Evolutionary conservation across 2,113 vertebrate species (phyloP), one percentile per base, ranked within the genome.

Genomic region (Eretmochelys imbricata): DNA sequence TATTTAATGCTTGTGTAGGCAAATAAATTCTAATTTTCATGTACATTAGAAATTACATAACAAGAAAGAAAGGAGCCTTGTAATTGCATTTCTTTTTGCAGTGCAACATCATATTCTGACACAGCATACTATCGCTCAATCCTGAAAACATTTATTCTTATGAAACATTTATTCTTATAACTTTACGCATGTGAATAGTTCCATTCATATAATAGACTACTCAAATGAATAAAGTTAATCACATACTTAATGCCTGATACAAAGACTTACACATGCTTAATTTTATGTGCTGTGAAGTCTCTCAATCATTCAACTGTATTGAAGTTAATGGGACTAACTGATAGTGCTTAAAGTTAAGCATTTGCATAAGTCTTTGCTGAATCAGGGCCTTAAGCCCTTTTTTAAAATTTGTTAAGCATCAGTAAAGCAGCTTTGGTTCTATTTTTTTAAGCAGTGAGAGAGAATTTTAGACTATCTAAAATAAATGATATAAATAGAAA

Each of bases 381-480:
- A 89, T 90, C 54, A 84, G 82, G 69, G 86, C 48, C 87, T 94
- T 76, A 75, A 29, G 51, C 89, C 57, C 79, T 79, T n/a, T 93
- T 95, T 4, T 2, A 95, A 89, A 92, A 69, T 79, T 93, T 89
- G 82, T 96, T 96, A 80, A 59, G 85, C 1, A 46, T 27, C 20
- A 69, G 48, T 91, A 65, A 93, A 92, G 86, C 92, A 95, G 35
- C 72, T 79, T 92, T 92, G 80, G 31, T 94, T 94, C 38, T 91
- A 8, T 80, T 50, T 81, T 51, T 87, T 93, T 93, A 89, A 89
- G 92, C 94, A 87, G 88, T 69, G 65, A 93, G 95, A 86, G 46
- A 90, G 79, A 35, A 79, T 95, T 92, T 91, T 95, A 90, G 4
- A 49, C 91, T 92, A 91, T 91, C 91, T 94, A 90, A 95, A 97